These are phyloP conservation scores for Catonia carolina DNA, from an alignment of 2,888 invertebrate genomes.

Conservation along the genomic window DNA sequence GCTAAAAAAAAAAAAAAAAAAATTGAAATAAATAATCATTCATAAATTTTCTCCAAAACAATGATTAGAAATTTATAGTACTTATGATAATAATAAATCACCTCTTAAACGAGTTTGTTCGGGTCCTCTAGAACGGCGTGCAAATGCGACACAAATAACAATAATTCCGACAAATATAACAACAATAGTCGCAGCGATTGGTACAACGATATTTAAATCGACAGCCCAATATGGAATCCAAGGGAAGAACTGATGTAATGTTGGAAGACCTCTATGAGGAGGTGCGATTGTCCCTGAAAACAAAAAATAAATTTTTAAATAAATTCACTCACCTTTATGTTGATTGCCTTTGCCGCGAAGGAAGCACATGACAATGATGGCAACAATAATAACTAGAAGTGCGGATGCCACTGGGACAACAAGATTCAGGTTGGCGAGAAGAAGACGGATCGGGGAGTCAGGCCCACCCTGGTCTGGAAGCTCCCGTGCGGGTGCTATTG, in stretches of 20 bases:
- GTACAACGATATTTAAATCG: constrained; percentile 84
- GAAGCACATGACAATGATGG: constrained; percentile 87
- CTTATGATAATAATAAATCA: no score
- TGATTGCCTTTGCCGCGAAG: constrained; percentile 76
- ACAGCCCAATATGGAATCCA: constrained; percentile 78
- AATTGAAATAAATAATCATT: no score
- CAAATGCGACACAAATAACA: constrained; percentile 83
- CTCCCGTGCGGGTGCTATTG: constrained; percentile 86
- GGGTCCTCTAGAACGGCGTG: constrained; percentile 62
- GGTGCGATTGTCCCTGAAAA: constrained; percentile 74
- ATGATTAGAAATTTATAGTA: no score
- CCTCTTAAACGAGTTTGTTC: constrained; percentile 70
- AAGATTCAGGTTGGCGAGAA: constrained; percentile 85
- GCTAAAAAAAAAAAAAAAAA: no score
- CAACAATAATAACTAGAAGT: constrained; percentile 85
- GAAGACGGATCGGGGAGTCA: constrained; percentile 67
- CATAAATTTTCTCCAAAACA: no score
- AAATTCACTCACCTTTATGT: constrained; percentile 66
- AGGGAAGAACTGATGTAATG: constrained; percentile 51
- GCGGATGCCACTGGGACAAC: constrained; percentile 91
- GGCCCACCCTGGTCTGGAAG: constrained; percentile 59
- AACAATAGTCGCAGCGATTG: constrained; percentile 81
- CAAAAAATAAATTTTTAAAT: constrained; percentile 36
- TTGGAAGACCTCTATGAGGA: constrained; percentile 52
- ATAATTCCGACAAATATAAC: constrained; percentile 85